These are phyloP conservation scores for Halesus radiatus DNA, from an alignment of 1,140 invertebrate genomes.

Conservation along the genomic window DNA sequence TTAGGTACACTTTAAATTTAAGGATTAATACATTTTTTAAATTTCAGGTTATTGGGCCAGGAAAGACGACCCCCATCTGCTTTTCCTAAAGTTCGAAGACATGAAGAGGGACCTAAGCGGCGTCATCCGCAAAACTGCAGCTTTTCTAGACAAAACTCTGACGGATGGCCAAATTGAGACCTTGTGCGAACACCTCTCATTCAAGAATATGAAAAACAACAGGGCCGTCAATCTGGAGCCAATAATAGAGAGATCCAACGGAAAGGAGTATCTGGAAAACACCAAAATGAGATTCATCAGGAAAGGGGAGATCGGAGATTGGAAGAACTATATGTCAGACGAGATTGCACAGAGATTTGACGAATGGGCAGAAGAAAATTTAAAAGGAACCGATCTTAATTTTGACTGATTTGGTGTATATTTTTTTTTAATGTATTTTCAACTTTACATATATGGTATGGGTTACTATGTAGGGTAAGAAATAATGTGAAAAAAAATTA, in stretches of 20 bases:
- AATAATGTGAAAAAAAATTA: too few species aligned
- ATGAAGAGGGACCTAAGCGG: constrained; percentile 81
- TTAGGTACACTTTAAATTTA: too few species aligned
- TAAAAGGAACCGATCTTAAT: constrained; percentile 71
- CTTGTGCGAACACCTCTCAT: constrained; percentile 83
- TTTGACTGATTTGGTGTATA: constrained; percentile 42
- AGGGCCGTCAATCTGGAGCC: constrained; percentile 80
- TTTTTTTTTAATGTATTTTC: too few species aligned
- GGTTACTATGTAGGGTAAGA: too few species aligned
- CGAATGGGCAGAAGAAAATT: constrained; percentile 79
- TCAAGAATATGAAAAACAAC: constrained; percentile 86
- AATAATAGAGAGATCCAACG: constrained; percentile 70
- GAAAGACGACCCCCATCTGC: constrained; percentile 80
- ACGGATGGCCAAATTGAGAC: constrained; percentile 75
- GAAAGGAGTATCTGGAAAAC: constrained; percentile 68
- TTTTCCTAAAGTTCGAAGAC: constrained; percentile 90
- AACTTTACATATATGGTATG: too few species aligned
- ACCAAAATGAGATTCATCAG: constrained; percentile 79
- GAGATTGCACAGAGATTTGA: constrained; percentile 81
- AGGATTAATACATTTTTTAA: too few species aligned
- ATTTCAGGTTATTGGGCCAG: constrained; percentile 77
- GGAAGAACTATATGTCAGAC: constrained; percentile 84
- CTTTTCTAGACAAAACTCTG: constrained; percentile 80
- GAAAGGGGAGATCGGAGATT: constrained; percentile 87
- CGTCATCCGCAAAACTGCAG: constrained; percentile 77